Conservation (phyloP, 2,888 invertebrate genomes). For the Trachelus troglodyta region DNA sequence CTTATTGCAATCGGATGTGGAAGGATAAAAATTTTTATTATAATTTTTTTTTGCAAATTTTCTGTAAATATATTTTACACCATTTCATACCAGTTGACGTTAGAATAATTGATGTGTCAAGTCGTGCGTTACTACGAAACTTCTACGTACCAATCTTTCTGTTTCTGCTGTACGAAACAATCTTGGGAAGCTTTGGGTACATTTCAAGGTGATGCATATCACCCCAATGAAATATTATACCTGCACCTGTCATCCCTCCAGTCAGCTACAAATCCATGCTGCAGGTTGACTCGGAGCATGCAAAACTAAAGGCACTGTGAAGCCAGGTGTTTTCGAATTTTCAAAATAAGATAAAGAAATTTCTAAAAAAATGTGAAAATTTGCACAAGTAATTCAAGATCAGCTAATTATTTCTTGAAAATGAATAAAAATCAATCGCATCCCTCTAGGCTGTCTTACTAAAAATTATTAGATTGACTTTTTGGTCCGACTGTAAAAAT, state of each 20-base stretch:
- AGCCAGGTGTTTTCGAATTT: not conserved
- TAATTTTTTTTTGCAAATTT: not conserved
- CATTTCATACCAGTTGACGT: not conserved
- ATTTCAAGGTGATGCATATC: conserved; percentile 8
- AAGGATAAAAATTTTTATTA: not conserved
- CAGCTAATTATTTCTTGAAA: not conserved
- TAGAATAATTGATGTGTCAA: conserved; percentile 5
- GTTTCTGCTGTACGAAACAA: not conserved
- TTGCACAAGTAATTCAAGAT: not conserved
- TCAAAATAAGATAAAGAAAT: not conserved
- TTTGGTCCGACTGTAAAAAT: not conserved
- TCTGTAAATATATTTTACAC: not conserved
- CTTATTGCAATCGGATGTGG: no score
- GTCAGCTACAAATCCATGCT: not conserved
- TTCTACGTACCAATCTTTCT: not conserved
- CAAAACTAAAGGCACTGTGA: not conserved
- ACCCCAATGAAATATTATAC: conserved; percentile 11
- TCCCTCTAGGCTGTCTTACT: not conserved
- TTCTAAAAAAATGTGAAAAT: not conserved
- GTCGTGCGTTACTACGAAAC: not conserved
- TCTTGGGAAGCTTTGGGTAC: conserved; percentile 9
- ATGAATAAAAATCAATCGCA: not conserved
- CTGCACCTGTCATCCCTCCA: conserved; percentile 8
- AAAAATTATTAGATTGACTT: not conserved
- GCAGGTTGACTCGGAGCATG: conserved; percentile 1